phyloP scores from a whole-genome alignment of 2,888 invertebrate genomes.

The Thecocarcelia acutangulata region DNA sequence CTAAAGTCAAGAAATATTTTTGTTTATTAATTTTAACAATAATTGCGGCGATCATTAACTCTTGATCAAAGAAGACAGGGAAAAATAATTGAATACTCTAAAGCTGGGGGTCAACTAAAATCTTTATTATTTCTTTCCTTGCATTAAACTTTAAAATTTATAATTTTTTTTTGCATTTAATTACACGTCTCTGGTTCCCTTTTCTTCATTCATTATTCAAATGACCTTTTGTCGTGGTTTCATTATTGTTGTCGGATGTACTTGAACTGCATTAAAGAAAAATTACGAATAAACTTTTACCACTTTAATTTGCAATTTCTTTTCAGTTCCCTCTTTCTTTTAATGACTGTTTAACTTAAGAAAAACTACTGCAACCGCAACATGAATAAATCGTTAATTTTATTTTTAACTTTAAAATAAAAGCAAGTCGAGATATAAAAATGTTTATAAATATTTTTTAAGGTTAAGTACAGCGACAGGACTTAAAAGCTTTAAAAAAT shows the following conservation, averaged over 20 bases:
- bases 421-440: neutral
- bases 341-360: slow-evolving; percentile 23
- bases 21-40: no score
- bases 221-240: slow-evolving; percentile 43
- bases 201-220: slow-evolving; percentile 39
- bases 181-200: slow-evolving; percentile 13
- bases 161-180: neutral
- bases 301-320: slow-evolving; percentile 15
- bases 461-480: neutral
- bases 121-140: no score
- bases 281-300: slow-evolving; percentile 45
- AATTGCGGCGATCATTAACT: no score
- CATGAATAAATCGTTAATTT: slow-evolving; percentile 34
- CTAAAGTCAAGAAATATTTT: no score
- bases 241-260: slow-evolving; percentile 28
- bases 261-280: slow-evolving; percentile 30
- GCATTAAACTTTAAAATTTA: neutral
- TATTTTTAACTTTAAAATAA: slow-evolving; percentile 7
- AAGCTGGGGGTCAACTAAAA: no score
- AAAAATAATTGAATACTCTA: no score
- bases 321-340: neutral
- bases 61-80: no score
- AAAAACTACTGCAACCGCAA: slow-evolving; percentile 23
- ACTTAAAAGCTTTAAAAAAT: slow-evolving; percentile 1
- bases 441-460: slow-evolving; percentile 1